phyloP scores from a whole-genome alignment of 2,113 vertebrate genomes.

The Heteronetta atricapilla region DNA sequence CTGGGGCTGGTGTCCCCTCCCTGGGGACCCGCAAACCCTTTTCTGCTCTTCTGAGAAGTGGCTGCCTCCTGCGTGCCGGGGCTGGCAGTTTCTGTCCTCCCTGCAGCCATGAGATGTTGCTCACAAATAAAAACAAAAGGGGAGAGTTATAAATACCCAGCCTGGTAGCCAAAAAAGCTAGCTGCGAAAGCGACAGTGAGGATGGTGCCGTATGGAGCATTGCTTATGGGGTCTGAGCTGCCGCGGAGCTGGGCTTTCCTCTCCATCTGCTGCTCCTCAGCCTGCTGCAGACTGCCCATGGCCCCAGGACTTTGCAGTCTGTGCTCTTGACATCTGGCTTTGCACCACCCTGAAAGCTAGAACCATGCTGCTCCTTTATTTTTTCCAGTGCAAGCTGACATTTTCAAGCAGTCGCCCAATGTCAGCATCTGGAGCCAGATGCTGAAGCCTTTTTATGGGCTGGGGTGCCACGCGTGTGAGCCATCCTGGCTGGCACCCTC shows the following conservation, averaged over 20 bases:
- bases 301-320: background rate
- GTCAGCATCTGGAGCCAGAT: background rate
- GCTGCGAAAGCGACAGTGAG: background rate
- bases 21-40: background rate
- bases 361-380: background rate
- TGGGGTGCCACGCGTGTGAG: background rate
- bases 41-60: background rate
- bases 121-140: background rate
- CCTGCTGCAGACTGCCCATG: background rate
- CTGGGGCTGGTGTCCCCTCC: no score
- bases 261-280: background rate
- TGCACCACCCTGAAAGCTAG: background rate
- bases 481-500: background rate
- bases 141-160: background rate
- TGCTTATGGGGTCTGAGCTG: fast-evolving
- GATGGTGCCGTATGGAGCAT: fast-evolving
- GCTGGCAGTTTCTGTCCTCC: background rate
- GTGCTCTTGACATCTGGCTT: background rate
- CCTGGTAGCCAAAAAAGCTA: background rate
- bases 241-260: fast-evolving
- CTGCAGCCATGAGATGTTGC: background rate
- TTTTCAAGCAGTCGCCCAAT: background rate
- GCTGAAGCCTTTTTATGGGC: background rate
- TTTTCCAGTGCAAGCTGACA: background rate
- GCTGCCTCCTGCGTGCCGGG: fast-evolving